Conservation (phyloP, 2,797 vertebrate species). For the Adrianichthys oophorus region DNA sequence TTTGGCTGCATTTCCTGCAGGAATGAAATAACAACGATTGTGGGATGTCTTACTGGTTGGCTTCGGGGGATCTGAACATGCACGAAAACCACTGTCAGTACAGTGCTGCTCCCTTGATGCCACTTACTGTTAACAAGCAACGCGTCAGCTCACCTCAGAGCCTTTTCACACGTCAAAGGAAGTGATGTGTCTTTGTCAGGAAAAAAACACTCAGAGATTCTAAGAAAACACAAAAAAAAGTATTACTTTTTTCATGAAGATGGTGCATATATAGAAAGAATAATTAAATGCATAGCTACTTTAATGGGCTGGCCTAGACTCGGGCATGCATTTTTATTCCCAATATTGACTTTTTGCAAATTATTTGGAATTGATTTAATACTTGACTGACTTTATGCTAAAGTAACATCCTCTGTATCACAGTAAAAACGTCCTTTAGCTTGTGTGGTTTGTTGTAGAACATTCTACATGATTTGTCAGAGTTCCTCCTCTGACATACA, state of each 20-base stretch:
- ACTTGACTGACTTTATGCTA: background rate
- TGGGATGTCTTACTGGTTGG: conserved; percentile 8
- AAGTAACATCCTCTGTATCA: no score
- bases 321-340: background rate
- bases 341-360: conserved; percentile 3
- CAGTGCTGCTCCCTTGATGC: conserved; percentile 17
- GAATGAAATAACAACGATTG: conserved; percentile 1
- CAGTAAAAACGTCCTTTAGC: background rate
- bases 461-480: background rate
- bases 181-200: conserved; percentile 15
- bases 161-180: conserved; percentile 14
- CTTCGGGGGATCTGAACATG: conserved; percentile 21
- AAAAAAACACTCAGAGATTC: background rate
- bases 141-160: conserved; percentile 25
- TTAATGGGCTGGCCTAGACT: conserved; percentile 1
- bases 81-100: conserved; percentile 24
- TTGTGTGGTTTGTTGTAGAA: background rate
- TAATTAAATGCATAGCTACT: background rate
- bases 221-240: conserved; percentile 4
- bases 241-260: background rate
- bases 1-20: background rate
- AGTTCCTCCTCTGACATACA: background rate
- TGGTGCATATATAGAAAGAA: background rate
- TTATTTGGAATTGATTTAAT: conserved; percentile 6
- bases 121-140: conserved; percentile 33